These are phyloP conservation scores for Ylistrum balloti DNA, from an alignment of 1,140 invertebrate genomes.

Conservation along the genomic window DNA sequence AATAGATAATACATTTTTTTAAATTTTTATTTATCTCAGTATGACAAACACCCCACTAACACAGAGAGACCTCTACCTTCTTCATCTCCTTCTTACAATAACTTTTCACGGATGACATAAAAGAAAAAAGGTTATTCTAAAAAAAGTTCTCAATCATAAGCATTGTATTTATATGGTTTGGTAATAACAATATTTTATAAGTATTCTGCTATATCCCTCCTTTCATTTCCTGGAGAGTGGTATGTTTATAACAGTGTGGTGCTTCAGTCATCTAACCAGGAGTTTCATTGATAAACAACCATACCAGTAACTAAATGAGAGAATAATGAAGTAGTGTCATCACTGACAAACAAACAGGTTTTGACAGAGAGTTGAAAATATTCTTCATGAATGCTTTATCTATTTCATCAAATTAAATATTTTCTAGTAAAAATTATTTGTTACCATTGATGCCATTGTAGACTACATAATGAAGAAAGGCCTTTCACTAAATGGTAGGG, in stretches of 20 bases:
- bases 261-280: not conserved
- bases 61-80: not conserved
- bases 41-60: not conserved
- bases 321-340: too few species aligned
- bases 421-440: too few species aligned
- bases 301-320: too few species aligned
- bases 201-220: not conserved
- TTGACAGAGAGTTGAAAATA: too few species aligned
- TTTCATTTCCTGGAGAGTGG: conserved; percentile 2
- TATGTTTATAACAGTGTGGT: not conserved
- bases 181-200: not conserved
- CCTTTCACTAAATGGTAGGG: too few species aligned
- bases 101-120: not conserved
- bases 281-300: too few species aligned
- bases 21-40: not conserved
- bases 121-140: not conserved
- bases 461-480: too few species aligned
- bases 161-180: not conserved
- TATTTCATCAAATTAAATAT: too few species aligned
- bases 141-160: conserved; percentile 3
- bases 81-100: not conserved
- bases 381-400: too few species aligned
- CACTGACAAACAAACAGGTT: too few species aligned
- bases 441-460: too few species aligned
- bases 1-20: not conserved